Base-by-base conservation (phyloP, 37 sponge, comb jelly and placozoan genomes). In the Diacarnus erythraeanus region DNA sequence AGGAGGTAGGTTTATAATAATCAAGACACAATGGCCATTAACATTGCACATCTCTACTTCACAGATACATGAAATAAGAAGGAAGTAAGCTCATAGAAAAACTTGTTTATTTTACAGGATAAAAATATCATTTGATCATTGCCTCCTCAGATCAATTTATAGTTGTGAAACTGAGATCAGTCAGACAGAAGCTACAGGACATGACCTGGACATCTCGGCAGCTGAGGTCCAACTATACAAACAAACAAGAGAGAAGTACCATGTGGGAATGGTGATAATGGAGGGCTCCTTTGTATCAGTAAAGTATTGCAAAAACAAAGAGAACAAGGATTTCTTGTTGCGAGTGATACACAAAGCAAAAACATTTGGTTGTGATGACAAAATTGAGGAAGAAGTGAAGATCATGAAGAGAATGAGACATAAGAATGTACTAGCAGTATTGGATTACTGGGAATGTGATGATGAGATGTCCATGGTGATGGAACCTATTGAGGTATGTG, bases 351-450 rank as follows among this genome's bases (percentile, higher is more conserved):
- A 84, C 67, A 84, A 84, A 35, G 85, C 78, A 38, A 78, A 84
- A 60, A 42, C 85, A 33, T 86, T 83, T 59, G 85, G 88, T 0
- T 38, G 71, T 35, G 91, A 90, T 6, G 91, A 90, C 75, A 26
- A 84, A 37, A 77, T 94, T 29, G 8, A 57, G 31, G 77, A 65
- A 20, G 95, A 94, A 66, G 40, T 87, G 21, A 75, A 34, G 38
- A 84, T 94, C 34, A 81, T 94, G 85, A 71, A 59, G 34, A 29
- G 21, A 22, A 61, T 90, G 64, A 73, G 81, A 17, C 95, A 94
- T 44, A 77, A 83, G 70, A 87, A 94, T 39, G 76, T 89, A 22
- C 38, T 94, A 29, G 75, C 81, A 64, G 74, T 94, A 71, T 69
- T 90, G 26, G 91, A 86, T 54, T 79, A 83, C 26, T 91, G 76